phyloP scores from a whole-genome alignment of 2,797 vertebrate genomes.

The Acrossocheilus wenchowensis region DNA sequence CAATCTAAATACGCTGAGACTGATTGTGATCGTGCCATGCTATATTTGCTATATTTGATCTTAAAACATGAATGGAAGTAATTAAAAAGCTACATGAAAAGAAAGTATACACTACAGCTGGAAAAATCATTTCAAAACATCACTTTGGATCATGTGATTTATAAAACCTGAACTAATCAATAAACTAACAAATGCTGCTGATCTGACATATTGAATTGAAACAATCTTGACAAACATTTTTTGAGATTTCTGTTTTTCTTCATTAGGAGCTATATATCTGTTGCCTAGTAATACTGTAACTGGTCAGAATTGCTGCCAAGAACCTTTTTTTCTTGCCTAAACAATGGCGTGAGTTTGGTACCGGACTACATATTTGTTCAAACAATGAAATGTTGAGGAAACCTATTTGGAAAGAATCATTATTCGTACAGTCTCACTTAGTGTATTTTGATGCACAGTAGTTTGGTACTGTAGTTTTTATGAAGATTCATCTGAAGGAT shows the following conservation, averaged over 20 bases:
- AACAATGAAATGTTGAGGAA: background rate
- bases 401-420: background rate
- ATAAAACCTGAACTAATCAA: background rate
- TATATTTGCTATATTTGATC: too few relatives aligned
- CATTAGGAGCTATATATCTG: background rate
- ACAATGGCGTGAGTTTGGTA: background rate
- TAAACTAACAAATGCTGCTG: background rate
- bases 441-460: background rate
- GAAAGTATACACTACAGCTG: background rate
- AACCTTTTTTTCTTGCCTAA: background rate
- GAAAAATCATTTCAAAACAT: constrained; percentile 10
- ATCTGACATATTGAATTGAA: background rate
- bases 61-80: constrained; percentile 10
- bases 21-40: background rate
- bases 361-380: background rate
- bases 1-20: constrained; percentile 34
- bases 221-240: background rate
- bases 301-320: background rate
- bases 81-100: constrained; percentile 14
- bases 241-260: background rate
- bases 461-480: background rate
- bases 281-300: background rate
- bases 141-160: background rate
- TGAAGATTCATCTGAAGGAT: background rate
- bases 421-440: background rate